Evolutionary conservation across 2,797 vertebrate species (phyloP).

Genomic region (Sebastes miniatus): DNA sequence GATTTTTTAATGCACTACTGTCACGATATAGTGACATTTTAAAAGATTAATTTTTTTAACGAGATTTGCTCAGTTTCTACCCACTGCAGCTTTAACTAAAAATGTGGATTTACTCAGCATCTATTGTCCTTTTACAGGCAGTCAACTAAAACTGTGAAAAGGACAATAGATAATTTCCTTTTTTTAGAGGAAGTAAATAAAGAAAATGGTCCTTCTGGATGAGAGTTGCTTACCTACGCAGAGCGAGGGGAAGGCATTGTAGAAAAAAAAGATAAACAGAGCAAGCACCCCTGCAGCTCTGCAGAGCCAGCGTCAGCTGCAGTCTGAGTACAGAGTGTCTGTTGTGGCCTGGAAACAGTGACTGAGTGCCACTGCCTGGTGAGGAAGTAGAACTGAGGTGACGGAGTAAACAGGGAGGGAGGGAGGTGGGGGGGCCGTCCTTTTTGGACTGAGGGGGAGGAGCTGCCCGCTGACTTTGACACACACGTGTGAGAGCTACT

Average conservation of each 20-base stretch:
- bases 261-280: not conserved
- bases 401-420: conserved; percentile 12
- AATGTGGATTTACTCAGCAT: not conserved
- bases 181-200: not conserved
- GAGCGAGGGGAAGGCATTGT: not conserved
- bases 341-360: conserved; percentile 25
- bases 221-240: conserved; percentile 19
- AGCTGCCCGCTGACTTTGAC: conserved; percentile 65
- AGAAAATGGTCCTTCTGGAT: not conserved
- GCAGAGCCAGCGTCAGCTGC: conserved; percentile 46
- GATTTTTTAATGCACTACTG: too few species aligned
- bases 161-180: too few species aligned
- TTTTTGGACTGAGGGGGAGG: conserved; percentile 32
- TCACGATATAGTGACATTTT: too few species aligned
- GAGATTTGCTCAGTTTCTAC: too few species aligned
- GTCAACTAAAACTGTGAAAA: not conserved
- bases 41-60: too few species aligned
- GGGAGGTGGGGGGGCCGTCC: conserved; percentile 14
- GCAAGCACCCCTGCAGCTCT: conserved; percentile 27
- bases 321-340: conserved; percentile 6
- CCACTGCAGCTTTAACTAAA: not conserved
- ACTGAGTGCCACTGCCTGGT: conserved; percentile 29
- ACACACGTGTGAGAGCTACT: conserved; percentile 73
- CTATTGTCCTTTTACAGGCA: not conserved
- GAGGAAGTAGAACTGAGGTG: conserved; percentile 47